Base-by-base conservation (phyloP, 1,140 invertebrate species). In the Coptotermes formosanus region DNA sequence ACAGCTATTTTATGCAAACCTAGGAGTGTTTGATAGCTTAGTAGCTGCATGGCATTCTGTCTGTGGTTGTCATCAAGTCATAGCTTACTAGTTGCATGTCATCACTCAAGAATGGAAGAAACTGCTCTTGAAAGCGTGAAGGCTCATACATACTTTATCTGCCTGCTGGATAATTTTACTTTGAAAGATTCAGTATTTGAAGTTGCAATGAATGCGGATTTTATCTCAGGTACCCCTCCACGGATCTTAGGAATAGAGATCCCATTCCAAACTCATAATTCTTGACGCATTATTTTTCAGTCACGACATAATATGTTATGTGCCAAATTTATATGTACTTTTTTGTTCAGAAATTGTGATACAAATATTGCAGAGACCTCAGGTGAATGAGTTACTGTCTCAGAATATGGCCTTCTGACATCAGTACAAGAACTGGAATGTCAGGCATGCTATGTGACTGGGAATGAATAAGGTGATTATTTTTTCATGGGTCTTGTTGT, bases 291-390 rank as follows among this genome's bases (percentile, higher is more conserved):
- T 30, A 25, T 30, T n/a, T 30, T 30, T 75, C 14, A 75, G 6
- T n/a, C 64, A n/a, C n/a, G 6, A 12, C 59, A 64, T 64, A n/a
- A 64, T 7, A 64, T 64, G 1, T 64, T 64, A n/a, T 64, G 59
- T 64, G 59, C 59, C 59, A 64, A 64, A 64, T 64, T n/a, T 25
- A 64, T 16, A 64, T 64, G 25, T 64, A 8, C 2, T n/a, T 8
- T n/a, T n/a, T 59, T 8, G n/a, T n/a, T 25, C 9, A n/a, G 25
- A 75, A 75, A 75, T 30, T 75, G 59, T 64, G 59, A 75, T 30
- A 75, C 25, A 75, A 75, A n/a, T 30, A 75, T 75, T 75, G n/a
- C 64, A n/a, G 64, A 75, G 64, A 75, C n/a, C 64, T 75, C n/a
- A 30, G 64, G 8, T 75, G 64, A 75, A 16, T 75, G 25, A n/a